These are phyloP conservation scores for Siniperca knerii DNA, from an alignment of 2,113 vertebrate genomes.

Conservation along the genomic window DNA sequence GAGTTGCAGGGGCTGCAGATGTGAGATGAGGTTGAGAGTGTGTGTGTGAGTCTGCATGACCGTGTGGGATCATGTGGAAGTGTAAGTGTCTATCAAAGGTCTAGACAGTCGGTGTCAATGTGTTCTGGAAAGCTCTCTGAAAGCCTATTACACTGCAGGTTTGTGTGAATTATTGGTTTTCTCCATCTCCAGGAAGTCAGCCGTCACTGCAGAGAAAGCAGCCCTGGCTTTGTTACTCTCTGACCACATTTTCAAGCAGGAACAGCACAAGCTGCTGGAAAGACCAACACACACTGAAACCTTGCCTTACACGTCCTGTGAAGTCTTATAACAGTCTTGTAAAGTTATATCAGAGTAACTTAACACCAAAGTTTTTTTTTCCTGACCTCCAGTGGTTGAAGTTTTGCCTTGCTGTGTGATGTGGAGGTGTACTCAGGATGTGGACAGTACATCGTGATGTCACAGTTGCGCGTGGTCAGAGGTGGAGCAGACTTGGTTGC, in stretches of 20 bases:
- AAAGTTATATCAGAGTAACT: neutral
- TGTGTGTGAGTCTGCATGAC: slow-evolving; percentile 15
- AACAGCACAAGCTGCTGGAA: neutral
- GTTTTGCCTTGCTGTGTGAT: neutral
- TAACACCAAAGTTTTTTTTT: neutral
- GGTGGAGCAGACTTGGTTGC: neutral
- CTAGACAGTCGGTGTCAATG: slow-evolving; percentile 32
- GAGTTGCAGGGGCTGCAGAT: neutral
- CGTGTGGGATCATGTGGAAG: slow-evolving; percentile 29
- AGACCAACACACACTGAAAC: neutral
- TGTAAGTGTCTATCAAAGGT: slow-evolving; percentile 42
- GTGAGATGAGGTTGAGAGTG: slow-evolving; percentile 1
- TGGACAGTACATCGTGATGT: neutral
- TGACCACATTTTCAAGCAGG: slow-evolving; percentile 17
- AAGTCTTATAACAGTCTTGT: neutral
- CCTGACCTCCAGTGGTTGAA: neutral
- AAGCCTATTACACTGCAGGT: slow-evolving; percentile 59
- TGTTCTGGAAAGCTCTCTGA: slow-evolving; percentile 55
- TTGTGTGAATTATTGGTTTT: slow-evolving; percentile 67
- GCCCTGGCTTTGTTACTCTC: slow-evolving; percentile 7
- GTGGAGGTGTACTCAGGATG: neutral
- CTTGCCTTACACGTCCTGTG: neutral
- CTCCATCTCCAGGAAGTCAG: slow-evolving; percentile 32
- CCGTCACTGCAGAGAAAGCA: slow-evolving; percentile 21
- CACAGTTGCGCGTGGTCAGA: no score